Percentiles rank a stretch among this genome's conserved stretches.
Evolutionary conservation across 2,888 invertebrate genomes (phyloP).

Genomic region (Drosophila nigricruria): DNA sequence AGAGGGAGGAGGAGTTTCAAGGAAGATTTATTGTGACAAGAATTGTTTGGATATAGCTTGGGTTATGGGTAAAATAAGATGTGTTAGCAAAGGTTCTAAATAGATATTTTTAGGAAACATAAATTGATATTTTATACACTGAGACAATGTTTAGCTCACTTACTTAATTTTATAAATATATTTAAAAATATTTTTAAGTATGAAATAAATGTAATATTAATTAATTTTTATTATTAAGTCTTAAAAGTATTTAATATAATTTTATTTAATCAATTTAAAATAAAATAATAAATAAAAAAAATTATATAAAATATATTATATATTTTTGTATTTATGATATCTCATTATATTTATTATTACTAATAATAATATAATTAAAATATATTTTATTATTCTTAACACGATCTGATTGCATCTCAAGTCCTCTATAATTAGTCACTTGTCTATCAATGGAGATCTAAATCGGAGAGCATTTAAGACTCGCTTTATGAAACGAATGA

Average conservation of each 20-base stretch:
- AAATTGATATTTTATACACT: background rate
- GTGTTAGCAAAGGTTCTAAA: background rate
- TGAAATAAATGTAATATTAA: too few relatives aligned
- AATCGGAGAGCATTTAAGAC: conserved; percentile 31
- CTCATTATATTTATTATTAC: background rate
- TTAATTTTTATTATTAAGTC: too few relatives aligned
- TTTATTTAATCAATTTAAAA: too few relatives aligned
- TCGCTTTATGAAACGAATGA: background rate
- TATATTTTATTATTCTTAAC: background rate
- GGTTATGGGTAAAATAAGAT: background rate
- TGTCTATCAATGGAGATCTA: conserved; percentile 20
- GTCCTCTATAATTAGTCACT: background rate
- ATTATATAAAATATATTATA: too few relatives aligned
- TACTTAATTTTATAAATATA: too few relatives aligned
- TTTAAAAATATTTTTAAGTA: too few relatives aligned
- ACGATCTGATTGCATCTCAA: background rate
- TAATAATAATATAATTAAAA: background rate
- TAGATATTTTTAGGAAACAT: background rate
- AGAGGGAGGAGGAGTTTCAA: background rate
- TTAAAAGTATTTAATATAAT: too few relatives aligned
- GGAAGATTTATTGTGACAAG: background rate
- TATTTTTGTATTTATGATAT: too few relatives aligned
- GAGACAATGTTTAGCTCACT: too few relatives aligned
- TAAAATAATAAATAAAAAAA: too few relatives aligned
- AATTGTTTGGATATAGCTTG: background rate